These are phyloP conservation scores for Liasis olivaceus DNA, from an alignment of 2,797 vertebrate genomes.

Conservation along the genomic window DNA sequence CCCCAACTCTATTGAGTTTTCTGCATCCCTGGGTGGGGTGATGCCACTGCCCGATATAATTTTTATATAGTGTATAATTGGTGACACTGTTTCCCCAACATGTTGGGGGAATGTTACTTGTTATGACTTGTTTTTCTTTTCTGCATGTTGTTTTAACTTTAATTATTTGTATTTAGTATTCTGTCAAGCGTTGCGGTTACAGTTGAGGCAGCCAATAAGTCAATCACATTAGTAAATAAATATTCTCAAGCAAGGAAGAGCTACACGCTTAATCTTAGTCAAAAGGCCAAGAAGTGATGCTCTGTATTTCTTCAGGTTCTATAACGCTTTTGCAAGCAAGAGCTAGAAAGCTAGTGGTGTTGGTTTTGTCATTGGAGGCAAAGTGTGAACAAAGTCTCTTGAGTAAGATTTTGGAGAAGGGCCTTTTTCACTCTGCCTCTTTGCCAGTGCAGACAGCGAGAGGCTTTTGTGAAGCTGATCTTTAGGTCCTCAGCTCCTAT, in stretches of 20 bases:
- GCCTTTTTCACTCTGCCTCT: neutral
- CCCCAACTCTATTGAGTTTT: neutral
- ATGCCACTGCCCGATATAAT: neutral
- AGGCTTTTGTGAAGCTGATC: neutral
- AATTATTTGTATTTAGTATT: too few relatives aligned
- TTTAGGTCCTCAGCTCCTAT: neutral
- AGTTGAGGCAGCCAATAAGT: too few relatives aligned
- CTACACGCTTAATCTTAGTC: too few relatives aligned
- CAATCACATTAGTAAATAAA: too few relatives aligned
- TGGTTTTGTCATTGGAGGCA: too few relatives aligned
- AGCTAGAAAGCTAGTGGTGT: too few relatives aligned
- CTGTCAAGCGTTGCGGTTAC: too few relatives aligned
- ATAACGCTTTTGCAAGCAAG: neutral
- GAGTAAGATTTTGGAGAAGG: neutral
- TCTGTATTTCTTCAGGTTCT: too few relatives aligned
- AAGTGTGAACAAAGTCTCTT: too few relatives aligned
- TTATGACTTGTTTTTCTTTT: neutral
- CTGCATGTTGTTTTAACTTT: too few relatives aligned
- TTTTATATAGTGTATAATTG: neutral
- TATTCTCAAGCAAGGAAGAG: too few relatives aligned
- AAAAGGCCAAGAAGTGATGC: too few relatives aligned
- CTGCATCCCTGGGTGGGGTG: neutral
- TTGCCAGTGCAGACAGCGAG: neutral
- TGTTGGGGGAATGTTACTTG: neutral
- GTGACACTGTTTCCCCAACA: neutral